Conservation (phyloP, 1,140 invertebrate species). For the Scylla paramamosain region DNA sequence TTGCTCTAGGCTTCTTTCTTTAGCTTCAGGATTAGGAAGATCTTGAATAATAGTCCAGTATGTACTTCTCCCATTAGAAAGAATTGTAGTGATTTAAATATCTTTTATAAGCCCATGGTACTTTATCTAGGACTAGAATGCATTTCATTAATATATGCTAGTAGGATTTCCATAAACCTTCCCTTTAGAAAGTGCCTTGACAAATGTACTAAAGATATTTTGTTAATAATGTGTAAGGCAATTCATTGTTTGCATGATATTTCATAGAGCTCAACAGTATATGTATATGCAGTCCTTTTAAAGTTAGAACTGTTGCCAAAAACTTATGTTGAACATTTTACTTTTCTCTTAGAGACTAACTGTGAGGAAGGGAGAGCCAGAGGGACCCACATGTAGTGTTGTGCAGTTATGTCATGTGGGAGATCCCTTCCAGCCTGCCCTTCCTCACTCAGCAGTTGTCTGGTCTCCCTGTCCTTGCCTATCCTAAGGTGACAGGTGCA, state of each 20-base stretch:
- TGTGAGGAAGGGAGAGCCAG: neutral
- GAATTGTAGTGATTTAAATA: neutral
- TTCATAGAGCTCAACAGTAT: neutral
- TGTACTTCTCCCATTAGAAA: neutral
- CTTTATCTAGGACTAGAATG: neutral
- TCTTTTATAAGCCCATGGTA: neutral
- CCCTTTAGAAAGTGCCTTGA: slow-evolving; percentile 21
- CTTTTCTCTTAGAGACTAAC: neutral
- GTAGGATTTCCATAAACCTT: neutral
- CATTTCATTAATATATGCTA: neutral
- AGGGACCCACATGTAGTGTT: neutral
- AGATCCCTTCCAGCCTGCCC: neutral
- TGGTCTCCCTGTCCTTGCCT: neutral
- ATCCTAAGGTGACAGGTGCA: neutral
- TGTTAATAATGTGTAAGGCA: slow-evolving; percentile 14
- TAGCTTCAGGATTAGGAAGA: neutral
- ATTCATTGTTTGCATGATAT: neutral
- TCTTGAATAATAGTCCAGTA: neutral
- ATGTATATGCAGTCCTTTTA: neutral
- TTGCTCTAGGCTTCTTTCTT: neutral
- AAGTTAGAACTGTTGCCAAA: neutral
- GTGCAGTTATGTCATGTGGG: neutral
- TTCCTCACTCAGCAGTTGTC: neutral
- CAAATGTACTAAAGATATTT: slow-evolving; percentile 24
- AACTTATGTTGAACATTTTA: neutral